Base-by-base conservation (phyloP, 2,797 vertebrate species). In the Pteropus rufus region DNA sequence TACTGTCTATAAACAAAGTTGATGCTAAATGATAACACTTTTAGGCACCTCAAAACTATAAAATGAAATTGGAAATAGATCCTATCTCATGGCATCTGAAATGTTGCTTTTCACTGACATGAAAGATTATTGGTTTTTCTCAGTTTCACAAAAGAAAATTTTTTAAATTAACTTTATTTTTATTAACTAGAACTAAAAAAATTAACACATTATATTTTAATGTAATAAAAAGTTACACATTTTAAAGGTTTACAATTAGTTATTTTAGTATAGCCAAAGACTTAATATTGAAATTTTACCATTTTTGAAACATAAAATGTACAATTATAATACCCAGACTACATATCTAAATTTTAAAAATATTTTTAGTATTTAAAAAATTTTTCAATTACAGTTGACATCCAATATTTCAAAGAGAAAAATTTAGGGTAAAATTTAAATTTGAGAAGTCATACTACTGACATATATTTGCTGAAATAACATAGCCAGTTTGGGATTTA, bases 291-390 rank as follows among this genome's bases (percentile, higher is more conserved):
- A 95, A 89, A 96, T 58, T 95, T 94, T 94, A 90, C 83, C 80
- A 36, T 84, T 98, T 97, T 97, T 97, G 64, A 95, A 95, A 92
- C 89, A 94, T 80, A 95, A 96, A 98, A 96, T 91, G 34, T 56
- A 64, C 76, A 60, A 41, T 62, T 69, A 83, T 52, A 95, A 86
- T 84, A 80, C 79, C 23, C 49, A 94, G 87, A 94, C 19, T 15
- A 12, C 7, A 19, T 21, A 29, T 87, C 8, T 88, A 34, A 46
- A 0, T 65, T 64, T 77, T 24, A 41, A 4, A 46, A 75, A 41
- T 19, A 60, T 62, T 81, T 81, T 23, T 62, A 62, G 31, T 31
- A 62, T 62, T 31, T 31, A 12, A 12, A 5, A 31, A 31, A 29
- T 62, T 62, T 60, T 62, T 62, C 60, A 62, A 62, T 62, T 62